Evolutionary conservation across 2,113 vertebrate species (phyloP), one percentile per base, ranked within the genome.

Genomic region (Nerophis lumbriciformis): DNA sequence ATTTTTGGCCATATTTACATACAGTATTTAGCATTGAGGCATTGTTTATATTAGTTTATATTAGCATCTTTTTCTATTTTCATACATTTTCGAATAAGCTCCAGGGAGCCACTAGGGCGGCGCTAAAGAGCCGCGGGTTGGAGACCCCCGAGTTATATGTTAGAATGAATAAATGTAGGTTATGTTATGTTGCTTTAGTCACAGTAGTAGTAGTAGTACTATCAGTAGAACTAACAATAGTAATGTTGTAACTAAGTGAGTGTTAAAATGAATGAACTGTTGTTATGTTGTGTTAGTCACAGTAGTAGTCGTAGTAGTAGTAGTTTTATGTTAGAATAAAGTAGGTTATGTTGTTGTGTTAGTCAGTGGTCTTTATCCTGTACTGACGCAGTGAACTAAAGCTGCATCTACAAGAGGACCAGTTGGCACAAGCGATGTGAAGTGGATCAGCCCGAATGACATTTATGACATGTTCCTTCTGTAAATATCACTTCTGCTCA

Each of bases 401-500:
- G 35, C 53, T 9, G 53, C 53, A 54, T 54, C 36, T 55, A 38
- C 53, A n/a, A 35, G 15, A n/a, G 35, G 35, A 38, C 36, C 53
- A 42, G n/a, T 57, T 57, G 55, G 55, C 55, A 57, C 39, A 10
- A 10, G n/a, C 6, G 39, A 12, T 9, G 21, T 19, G 19, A 57
- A 13, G 54, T 57, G 54, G 54, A 44, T 57, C 19, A 57, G 42
- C 55, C 39, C 13, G 16, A 5, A 5, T 21, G 6, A 12, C 16
- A 57, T 57, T 16, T 44, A 13, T 44, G 10, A 44, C 55, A 57
- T 57, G 38, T 45, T 45, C 16, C 39, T 44, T 57, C 55, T 57
- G 16, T 10, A 21, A 6, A 12, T 3, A 4, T 1, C 10, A 19
- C 42, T 44, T 16, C n/a, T 44, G 16, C 12, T 44, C 16, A 42